These are phyloP conservation scores for Eciton burchellii DNA, from an alignment of 1,140 invertebrate genomes.

Conservation along the genomic window DNA sequence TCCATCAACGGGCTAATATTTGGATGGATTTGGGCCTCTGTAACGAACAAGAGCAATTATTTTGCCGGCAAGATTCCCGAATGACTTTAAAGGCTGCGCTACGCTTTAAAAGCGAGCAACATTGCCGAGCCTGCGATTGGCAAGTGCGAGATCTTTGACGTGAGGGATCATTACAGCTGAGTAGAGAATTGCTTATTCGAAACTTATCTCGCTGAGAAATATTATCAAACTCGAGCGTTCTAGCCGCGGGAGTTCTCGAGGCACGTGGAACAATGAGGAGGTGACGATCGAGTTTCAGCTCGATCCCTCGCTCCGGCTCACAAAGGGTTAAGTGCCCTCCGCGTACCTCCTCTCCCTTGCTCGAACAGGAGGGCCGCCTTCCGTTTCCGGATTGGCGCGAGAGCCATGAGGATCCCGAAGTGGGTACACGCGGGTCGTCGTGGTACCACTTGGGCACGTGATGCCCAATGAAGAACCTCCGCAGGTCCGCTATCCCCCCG, in stretches of 20 bases:
- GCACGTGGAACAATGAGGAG: conserved; percentile 44
- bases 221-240: conserved; percentile 20
- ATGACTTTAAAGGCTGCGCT: too few species aligned
- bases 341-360: conserved; percentile 66
- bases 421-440: conserved; percentile 75
- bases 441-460: conserved; percentile 82
- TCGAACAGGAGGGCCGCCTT: conserved; percentile 77
- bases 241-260: conserved; percentile 1
- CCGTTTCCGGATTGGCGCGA: conserved; percentile 83
- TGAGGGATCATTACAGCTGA: too few species aligned
- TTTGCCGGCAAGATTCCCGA: too few species aligned
- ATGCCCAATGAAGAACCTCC: conserved; percentile 77
- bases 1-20: too few species aligned
- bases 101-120: too few species aligned
- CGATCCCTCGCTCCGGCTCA: conserved; percentile 35
- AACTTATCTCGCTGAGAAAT: too few species aligned
- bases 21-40: too few species aligned
- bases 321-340: conserved; percentile 81
- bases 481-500: conserved; percentile 69
- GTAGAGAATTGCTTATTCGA: too few species aligned
- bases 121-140: too few species aligned
- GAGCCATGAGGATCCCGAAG: conserved; percentile 76
- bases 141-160: too few species aligned
- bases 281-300: conserved; percentile 77
- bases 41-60: too few species aligned